Evolutionary conservation across 2,797 vertebrate genomes (phyloP).

Genomic region (Mus caroli): DNA sequence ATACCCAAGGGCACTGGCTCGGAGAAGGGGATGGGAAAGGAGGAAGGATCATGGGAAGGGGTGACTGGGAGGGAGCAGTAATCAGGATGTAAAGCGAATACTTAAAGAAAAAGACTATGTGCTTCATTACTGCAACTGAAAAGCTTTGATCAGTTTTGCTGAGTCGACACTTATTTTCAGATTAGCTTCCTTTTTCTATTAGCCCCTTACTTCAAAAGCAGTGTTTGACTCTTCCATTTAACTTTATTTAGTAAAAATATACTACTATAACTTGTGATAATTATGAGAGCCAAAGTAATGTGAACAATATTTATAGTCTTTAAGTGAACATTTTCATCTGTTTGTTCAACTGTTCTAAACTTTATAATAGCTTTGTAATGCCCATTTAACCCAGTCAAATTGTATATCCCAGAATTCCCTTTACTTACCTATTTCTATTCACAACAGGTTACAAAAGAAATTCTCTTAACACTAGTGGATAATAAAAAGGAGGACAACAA

Average conservation of each 20-base stretch:
- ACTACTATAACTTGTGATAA: slow-evolving; percentile 21
- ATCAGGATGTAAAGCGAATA: neutral
- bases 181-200: neutral
- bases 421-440: neutral
- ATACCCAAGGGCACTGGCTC: neutral
- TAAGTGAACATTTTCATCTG: neutral
- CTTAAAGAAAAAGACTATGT: neutral
- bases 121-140: slow-evolving; percentile 32
- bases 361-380: slow-evolving; percentile 19
- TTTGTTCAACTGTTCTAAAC: neutral
- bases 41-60: neutral
- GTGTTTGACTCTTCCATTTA: neutral
- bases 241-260: slow-evolving; percentile 25
- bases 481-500: neutral
- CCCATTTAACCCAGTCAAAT: neutral
- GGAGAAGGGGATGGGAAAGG: neutral
- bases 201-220: slow-evolving; percentile 1
- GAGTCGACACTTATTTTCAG: slow-evolving; percentile 24
- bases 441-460: slow-evolving; percentile 3
- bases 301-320: slow-evolving; percentile 38
- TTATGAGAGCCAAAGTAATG: neutral
- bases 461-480: neutral
- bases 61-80: neutral
- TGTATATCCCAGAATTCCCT: slow-evolving; percentile 4
- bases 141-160: slow-evolving; percentile 11